These are phyloP conservation scores for Amiota mariae DNA, from an alignment of 2,888 invertebrate species.

Conservation along the genomic window DNA sequence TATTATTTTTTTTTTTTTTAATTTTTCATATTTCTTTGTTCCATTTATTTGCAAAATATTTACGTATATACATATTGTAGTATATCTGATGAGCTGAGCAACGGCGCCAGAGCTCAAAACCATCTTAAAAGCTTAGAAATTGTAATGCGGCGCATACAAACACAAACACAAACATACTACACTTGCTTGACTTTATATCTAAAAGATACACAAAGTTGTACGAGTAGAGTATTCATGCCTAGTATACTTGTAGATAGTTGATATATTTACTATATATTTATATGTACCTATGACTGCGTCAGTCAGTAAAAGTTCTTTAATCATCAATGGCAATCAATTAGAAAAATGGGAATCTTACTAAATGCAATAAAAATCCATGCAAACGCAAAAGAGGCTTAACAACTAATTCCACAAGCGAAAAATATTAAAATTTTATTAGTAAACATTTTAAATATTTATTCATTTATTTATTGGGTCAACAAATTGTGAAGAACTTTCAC, in stretches of 20 bases:
- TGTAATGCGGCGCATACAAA: conserved; percentile 58
- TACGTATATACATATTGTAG: conserved; percentile 58
- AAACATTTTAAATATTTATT: conserved; percentile 33
- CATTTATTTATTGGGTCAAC: no score
- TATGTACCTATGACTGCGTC: neutral
- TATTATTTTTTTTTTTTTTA: conserved; percentile 21
- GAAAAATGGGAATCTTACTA: conserved; percentile 60
- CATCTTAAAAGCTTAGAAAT: conserved; percentile 62
- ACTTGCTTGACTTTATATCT: conserved; percentile 27
- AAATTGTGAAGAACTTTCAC: neutral
- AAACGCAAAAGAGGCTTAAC: conserved; percentile 61
- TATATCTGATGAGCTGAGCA: neutral
- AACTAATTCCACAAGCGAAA: conserved; percentile 55
- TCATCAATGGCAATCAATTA: conserved; percentile 58
- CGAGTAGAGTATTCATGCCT: conserved; percentile 18
- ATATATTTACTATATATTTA: neutral
- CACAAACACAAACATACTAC: conserved; percentile 49
- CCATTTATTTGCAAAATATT: conserved; percentile 59
- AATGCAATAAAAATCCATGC: conserved; percentile 63
- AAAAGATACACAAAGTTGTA: neutral
- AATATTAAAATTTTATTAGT: neutral
- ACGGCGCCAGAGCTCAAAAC: conserved; percentile 67
- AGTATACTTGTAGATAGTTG: neutral
- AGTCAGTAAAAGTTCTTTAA: neutral
- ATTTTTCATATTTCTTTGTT: conserved; percentile 31